Percentiles rank a stretch among this genome's conserved stretches.
phyloP scores from a whole-genome alignment of 2,797 vertebrate species.

The Chrysocyon brachyurus region DNA sequence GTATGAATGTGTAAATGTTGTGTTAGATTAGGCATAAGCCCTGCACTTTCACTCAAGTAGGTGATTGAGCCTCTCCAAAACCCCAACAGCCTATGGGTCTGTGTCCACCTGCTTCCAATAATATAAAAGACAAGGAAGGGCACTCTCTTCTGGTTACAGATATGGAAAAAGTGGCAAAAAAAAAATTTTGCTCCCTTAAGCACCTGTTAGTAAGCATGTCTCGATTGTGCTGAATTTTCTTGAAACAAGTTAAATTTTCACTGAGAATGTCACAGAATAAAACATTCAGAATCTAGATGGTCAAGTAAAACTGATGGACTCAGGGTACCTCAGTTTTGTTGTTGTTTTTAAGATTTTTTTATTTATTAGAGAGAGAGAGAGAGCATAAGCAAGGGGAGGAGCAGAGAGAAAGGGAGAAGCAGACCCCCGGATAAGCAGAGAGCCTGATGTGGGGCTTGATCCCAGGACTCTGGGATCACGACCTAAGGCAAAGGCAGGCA shows the following conservation, averaged over 20 bases:
- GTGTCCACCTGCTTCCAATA: constrained; percentile 37
- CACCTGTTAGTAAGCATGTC: constrained; percentile 8
- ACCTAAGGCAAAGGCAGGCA: neutral
- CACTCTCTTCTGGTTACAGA: neutral
- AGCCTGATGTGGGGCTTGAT: neutral
- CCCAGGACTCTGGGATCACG: neutral
- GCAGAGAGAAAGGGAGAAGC: neutral
- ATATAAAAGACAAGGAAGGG: neutral
- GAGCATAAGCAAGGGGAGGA: neutral
- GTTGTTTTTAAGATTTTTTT: neutral
- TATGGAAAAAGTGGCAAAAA: constrained; percentile 14
- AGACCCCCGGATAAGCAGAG: neutral
- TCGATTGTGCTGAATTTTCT: constrained; percentile 53
- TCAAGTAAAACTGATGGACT: constrained; percentile 43
- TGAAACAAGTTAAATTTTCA: constrained; percentile 45
- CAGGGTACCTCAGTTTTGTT: neutral
- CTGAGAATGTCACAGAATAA: constrained; percentile 49
- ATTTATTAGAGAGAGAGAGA: neutral
- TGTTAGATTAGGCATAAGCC: neutral
- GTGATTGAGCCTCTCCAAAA: constrained; percentile 11
- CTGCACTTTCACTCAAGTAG: neutral
- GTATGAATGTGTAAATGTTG: neutral
- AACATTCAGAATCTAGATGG: constrained; percentile 30
- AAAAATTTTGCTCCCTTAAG: constrained; percentile 29
- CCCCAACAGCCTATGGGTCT: neutral